Percentiles rank a stretch among this genome's conserved stretches.
Evolutionary conservation across 2,888 invertebrate species (phyloP).

Genomic region (Caenorhabditis virilis): DNA sequence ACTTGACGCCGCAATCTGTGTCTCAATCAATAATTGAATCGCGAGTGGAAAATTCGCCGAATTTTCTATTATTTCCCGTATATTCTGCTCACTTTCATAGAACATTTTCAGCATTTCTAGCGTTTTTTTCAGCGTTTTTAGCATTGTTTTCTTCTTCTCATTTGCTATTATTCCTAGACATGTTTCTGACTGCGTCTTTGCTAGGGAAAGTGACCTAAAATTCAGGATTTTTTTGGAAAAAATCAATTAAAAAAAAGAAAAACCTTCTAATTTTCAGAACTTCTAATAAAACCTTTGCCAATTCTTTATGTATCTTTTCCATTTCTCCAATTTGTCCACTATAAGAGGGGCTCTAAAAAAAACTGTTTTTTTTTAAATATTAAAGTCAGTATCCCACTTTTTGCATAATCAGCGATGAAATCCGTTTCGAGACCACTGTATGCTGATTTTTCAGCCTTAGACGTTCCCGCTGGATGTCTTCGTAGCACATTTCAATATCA

Average conservation of each 20-base stretch:
- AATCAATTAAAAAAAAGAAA: neutral
- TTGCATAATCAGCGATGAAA: conserved; percentile 87
- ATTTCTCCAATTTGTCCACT: conserved; percentile 81
- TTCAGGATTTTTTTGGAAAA: neutral
- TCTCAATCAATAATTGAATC: conserved; percentile 55
- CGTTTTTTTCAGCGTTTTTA: conserved; percentile 81
- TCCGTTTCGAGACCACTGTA: conserved; percentile 87
- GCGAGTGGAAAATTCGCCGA: conserved; percentile 60
- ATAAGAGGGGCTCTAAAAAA: conserved; percentile 75
- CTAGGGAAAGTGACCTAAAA: conserved; percentile 77
- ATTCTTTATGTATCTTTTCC: conserved; percentile 69
- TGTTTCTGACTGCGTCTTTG: conserved; percentile 40
- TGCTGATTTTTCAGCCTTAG: conserved; percentile 80
- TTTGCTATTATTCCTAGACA: conserved; percentile 84
- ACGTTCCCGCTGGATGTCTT: conserved; percentile 79
- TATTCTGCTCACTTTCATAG: conserved; percentile 55
- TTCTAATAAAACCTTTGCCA: conserved; percentile 41
- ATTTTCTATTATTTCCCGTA: conserved; percentile 56
- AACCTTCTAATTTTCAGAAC: conserved; percentile 11
- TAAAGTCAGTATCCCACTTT: conserved; percentile 72
- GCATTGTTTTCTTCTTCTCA: conserved; percentile 84
- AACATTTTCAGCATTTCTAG: conserved; percentile 82
- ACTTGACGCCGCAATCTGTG: conserved; percentile 43
- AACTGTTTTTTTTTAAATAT: neutral
- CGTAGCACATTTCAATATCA: conserved; percentile 53